Evolutionary conservation across 2,888 invertebrate genomes (phyloP), one percentile per base, ranked within the genome.

Genomic region (Trichogramma dendrolimi): DNA sequence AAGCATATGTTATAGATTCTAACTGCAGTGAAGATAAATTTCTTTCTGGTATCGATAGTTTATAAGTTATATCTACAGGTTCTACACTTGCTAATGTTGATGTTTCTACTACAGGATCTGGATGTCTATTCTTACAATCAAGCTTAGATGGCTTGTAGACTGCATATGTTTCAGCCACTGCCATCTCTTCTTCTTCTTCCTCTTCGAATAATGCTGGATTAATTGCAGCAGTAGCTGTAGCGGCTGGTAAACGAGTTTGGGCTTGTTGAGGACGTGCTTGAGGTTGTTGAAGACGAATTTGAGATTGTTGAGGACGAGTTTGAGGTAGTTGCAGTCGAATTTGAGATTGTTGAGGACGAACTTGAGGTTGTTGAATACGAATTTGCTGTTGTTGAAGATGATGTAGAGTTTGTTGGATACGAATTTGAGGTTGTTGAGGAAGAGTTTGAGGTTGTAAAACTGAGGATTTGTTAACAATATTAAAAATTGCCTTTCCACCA

Each of bases 21-120:
- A 99, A 82, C 78, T 99, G 99, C 70, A 99, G 82, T 41, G 98
- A 97, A 4, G 98, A 98, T 66, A 99, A 83, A 0, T 90, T 87
- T 70, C 92, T 89, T 60, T 88, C 88, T 0, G 98, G 96, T 70
- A 94, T 84, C 7, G 92, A 90, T 57, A 91, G 68, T 68, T 85
- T 84, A 81, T 97, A 98, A 83, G 91, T 91, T 59, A 96, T 92
- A 79, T 97, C 94, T 1, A 92, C 91, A 0, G 97, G 95, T 73
- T 94, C 93, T 57, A 98, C 96, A 47, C 95, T 96, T 0, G 96
- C 94, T 51, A 99, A 83, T 0, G 98, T 97, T 6, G 96, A 96
- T 0, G 99, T 99, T 80, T 99, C 99, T 6, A 99, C 99, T 5
- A 99, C 98, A 0, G 95, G 92, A 82, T 99, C 99, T 0, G 99